Conservation (phyloP, 2,113 vertebrate species). For the Podarcis cretensis region DNA sequence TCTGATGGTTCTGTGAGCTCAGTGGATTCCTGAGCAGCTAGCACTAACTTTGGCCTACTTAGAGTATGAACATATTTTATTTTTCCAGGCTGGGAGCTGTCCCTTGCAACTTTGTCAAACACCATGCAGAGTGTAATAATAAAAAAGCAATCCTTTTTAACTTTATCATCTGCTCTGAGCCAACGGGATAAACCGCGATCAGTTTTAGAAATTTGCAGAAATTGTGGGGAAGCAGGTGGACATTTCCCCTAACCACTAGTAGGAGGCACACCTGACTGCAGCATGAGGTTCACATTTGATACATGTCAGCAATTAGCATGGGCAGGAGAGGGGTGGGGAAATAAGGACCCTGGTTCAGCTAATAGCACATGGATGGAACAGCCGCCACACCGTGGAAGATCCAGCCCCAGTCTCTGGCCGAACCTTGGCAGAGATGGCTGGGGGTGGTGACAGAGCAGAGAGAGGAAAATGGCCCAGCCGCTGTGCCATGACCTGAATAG, state of each 20-base stretch:
- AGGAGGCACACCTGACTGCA: background rate
- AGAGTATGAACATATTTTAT: background rate
- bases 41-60: background rate
- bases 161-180: background rate
- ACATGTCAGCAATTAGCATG: too few species aligned
- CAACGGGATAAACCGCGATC: too few species aligned
- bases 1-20: background rate
- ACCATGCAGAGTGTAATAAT: background rate
- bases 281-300: background rate
- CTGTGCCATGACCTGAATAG: conserved; percentile 21
- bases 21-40: background rate
- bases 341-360: background rate
- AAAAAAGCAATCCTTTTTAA: background rate
- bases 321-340: background rate
- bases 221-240: background rate
- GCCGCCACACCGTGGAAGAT: background rate
- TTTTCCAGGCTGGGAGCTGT: too few species aligned
- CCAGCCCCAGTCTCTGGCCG: background rate
- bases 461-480: background rate
- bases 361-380: background rate
- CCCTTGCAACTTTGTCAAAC: background rate
- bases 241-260: too few species aligned
- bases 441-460: background rate
- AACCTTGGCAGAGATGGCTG: background rate
- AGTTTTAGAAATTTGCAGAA: background rate